phyloP scores from a whole-genome alignment of 2,888 invertebrate species.

The Coleophora deauratella region DNA sequence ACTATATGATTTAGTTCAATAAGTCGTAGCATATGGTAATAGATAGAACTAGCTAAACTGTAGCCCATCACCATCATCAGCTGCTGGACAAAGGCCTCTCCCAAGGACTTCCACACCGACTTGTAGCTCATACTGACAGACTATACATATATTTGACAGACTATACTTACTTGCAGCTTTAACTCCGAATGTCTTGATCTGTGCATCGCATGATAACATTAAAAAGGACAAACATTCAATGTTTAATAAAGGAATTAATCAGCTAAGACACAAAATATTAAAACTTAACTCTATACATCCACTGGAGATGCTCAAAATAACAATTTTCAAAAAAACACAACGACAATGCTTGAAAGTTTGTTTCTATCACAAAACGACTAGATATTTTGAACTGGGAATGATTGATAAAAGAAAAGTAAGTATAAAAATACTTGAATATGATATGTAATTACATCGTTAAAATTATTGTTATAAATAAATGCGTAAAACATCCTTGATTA shows the following conservation, averaged over 20 bases:
- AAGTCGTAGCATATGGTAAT: too few species aligned
- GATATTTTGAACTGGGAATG: conserved; percentile 80
- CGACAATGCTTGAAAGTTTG: conserved; percentile 76
- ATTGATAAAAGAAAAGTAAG: conserved; percentile 70
- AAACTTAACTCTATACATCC: conserved; percentile 25
- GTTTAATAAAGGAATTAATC: not conserved
- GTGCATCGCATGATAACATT: conserved; percentile 18
- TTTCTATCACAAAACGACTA: conserved; percentile 56
- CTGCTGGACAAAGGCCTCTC: too few species aligned
- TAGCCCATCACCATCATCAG: too few species aligned
- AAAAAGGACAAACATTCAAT: not conserved
- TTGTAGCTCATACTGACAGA: too few species aligned
- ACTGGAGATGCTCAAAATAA: conserved; percentile 23
- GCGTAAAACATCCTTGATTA: too few species aligned
- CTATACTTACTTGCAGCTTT: conserved; percentile 28
- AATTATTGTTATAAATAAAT: too few species aligned
- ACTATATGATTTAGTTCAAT: too few species aligned
- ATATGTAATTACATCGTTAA: too few species aligned
- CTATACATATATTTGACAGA: too few species aligned
- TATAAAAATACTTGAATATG: too few species aligned
- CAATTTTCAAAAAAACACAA: conserved; percentile 72
- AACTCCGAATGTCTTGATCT: conserved; percentile 23
- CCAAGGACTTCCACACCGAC: not conserved
- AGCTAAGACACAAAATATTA: conserved; percentile 8
- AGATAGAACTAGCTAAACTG: too few species aligned